Percentiles rank a stretch among this genome's conserved stretches.
These are phyloP conservation scores for Bedellia somnulentella DNA, from an alignment of 2,888 invertebrate species.

Conservation along the genomic window DNA sequence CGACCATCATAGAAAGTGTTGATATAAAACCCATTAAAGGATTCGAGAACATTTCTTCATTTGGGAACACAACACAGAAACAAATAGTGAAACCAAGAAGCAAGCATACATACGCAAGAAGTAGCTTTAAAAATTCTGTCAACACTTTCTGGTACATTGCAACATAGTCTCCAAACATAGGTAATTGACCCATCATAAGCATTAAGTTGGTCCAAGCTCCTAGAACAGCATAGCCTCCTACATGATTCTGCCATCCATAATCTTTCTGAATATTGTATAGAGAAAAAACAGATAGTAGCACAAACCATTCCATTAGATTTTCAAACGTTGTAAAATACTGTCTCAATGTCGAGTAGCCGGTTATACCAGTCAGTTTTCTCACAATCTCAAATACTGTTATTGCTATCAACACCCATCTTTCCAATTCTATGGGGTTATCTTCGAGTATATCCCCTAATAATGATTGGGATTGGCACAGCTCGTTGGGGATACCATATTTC, in stretches of 20 bases:
- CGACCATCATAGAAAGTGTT: slow-evolving; percentile 87
- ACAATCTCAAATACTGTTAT: slow-evolving; percentile 78
- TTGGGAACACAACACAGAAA: slow-evolving; percentile 85
- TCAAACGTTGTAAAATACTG: slow-evolving; percentile 83
- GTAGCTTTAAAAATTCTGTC: slow-evolving; percentile 79
- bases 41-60: slow-evolving; percentile 79
- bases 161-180: slow-evolving; percentile 86
- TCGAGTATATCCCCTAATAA: slow-evolving; percentile 71
- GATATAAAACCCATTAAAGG: slow-evolving; percentile 83
- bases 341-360: slow-evolving; percentile 75
- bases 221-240: slow-evolving; percentile 82
- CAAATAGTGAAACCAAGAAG: slow-evolving; percentile 84
- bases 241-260: slow-evolving; percentile 84
- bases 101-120: slow-evolving; percentile 80
- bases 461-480: slow-evolving; percentile 74
- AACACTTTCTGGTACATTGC: slow-evolving; percentile 89
- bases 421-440: slow-evolving; percentile 77
- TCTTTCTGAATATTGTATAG: slow-evolving; percentile 77
- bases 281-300: slow-evolving; percentile 79
- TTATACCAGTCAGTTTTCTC: slow-evolving; percentile 77
- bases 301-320: slow-evolving; percentile 86
- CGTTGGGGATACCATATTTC: slow-evolving; percentile 63
- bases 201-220: slow-evolving; percentile 87
- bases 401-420: slow-evolving; percentile 76
- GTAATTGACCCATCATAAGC: slow-evolving; percentile 86